phyloP scores from a whole-genome alignment of 37 sponge, comb jelly and placozoan species.

The Cladorhizidae sp. region DNA sequence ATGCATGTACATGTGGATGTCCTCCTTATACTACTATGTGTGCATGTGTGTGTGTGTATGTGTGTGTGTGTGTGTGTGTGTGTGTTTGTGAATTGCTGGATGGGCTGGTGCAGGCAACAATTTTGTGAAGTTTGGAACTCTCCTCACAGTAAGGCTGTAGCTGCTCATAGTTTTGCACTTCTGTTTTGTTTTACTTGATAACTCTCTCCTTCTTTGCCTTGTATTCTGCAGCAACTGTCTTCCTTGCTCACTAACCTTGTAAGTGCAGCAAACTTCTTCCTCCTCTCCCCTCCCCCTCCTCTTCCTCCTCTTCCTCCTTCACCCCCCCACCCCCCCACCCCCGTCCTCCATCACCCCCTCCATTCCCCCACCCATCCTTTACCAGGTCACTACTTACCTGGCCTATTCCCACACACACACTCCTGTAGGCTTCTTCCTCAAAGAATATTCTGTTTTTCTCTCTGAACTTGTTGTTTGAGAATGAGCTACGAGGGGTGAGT shows the following conservation, averaged over 20 bases:
- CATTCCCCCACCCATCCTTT: too few relatives aligned
- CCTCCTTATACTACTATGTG: too few relatives aligned
- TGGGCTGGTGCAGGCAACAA: constrained; percentile 46
- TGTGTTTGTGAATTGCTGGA: too few relatives aligned
- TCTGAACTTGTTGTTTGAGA: constrained; percentile 72
- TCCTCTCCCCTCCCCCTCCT: neutral
- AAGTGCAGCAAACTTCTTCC: neutral
- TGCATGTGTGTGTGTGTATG: too few relatives aligned
- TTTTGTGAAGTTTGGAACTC: constrained; percentile 72
- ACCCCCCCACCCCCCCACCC: too few relatives aligned
- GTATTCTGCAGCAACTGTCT: constrained; percentile 62
- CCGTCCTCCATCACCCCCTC: too few relatives aligned
- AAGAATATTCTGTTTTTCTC: constrained; percentile 63
- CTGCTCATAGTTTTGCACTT: too few relatives aligned
- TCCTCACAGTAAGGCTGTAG: constrained; percentile 47
- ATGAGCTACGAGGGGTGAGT: constrained; percentile 78
- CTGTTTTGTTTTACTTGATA: neutral
- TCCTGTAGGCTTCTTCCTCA: constrained; percentile 53
- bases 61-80: too few relatives aligned
- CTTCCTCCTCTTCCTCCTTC: neutral
- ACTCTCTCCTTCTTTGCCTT: neutral
- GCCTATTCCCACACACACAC: too few relatives aligned
- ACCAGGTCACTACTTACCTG: too few relatives aligned
- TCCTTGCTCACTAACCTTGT: constrained; percentile 55
- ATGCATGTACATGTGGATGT: neutral